Conservation (phyloP, 1,140 invertebrate genomes). For the Rhyacophila brunnea region DNA sequence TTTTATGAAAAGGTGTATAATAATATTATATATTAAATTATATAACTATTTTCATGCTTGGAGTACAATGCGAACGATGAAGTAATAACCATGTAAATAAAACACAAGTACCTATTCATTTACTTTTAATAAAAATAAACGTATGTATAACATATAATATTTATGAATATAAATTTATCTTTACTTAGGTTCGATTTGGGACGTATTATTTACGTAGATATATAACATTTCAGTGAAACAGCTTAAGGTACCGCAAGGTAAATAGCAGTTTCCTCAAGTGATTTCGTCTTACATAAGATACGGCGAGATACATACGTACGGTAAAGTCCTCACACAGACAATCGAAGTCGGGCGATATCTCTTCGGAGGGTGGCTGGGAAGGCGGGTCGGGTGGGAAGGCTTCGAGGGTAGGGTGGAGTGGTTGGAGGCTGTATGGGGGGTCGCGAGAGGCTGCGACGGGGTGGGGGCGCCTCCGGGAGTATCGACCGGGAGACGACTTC, state of each 20-base stretch:
- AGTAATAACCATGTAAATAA: too few species aligned
- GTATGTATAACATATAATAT: too few species aligned
- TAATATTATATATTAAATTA: too few species aligned
- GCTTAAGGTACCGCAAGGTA: not conserved
- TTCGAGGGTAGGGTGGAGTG: not conserved
- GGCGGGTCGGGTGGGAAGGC: not conserved
- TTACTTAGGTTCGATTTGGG: too few species aligned
- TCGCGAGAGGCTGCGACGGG: not conserved
- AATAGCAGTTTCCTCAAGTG: conserved; percentile 9
- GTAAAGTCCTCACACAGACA: conserved; percentile 21
- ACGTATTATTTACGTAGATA: too few species aligned
- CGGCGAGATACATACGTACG: not conserved
- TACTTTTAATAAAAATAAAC: too few species aligned
- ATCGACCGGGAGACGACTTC: conserved; percentile 32
- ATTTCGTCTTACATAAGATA: conserved; percentile 5
- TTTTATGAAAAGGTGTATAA: too few species aligned
- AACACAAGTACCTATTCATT: too few species aligned
- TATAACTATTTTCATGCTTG: too few species aligned
- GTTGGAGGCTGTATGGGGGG: conserved; percentile 12
- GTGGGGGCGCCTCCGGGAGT: conserved; percentile 30
- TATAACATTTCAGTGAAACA: too few species aligned
- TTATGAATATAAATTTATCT: too few species aligned
- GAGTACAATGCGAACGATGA: too few species aligned
- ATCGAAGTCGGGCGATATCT: conserved; percentile 35
- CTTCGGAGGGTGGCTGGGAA: conserved; percentile 3